Evolutionary conservation across 2,888 invertebrate species (phyloP), one percentile per base, ranked within the genome.

Genomic region (Chironomus riparius): DNA sequence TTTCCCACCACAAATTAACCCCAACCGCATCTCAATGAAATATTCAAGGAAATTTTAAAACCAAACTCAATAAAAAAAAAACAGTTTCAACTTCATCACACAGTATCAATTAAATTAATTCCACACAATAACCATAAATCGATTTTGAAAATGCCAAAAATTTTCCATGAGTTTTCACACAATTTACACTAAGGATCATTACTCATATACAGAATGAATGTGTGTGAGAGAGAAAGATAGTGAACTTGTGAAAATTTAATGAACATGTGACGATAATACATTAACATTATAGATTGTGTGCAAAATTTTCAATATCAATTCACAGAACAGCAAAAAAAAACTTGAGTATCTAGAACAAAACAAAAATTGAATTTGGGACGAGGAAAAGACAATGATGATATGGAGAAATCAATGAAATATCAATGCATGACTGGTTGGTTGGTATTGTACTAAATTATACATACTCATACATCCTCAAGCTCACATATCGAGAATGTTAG

Each of bases 231-330:
- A 38, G 38, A 38, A 1, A 50, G 13, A 15, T 15, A 56, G n/a
- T n/a, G n/a, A n/a, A 15, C 18, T n/a, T 56, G 56, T 56, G 18
- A 56, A 56, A 56, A 56, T 56, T 56, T 65, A 65, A 65, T 65
- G 65, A 65, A 24, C 65, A 65, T 65, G 65, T 65, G 65, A 65
- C 65, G 65, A 65, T 56, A 18, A 56, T 56, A 56, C 56, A 56
- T 56, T 56, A 56, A 56, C 56, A 56, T 18, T 56, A 56, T 15
- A 38, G 38, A 38, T 38, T 10, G 38, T 38, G 38, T 38, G 15
- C 56, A 56, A 56, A 56, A 56, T 56, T 56, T 38, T 18, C 15
- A 61, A 61, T 18, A 61, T 61, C 15, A 68, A 24, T 68, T 68
- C 68, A 21, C 68, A 24, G 21, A 18, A 24, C 7, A 18, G 13